Evolutionary conservation across 2,113 vertebrate species (phyloP).

Genomic region (Erythrolamprus reginae): DNA sequence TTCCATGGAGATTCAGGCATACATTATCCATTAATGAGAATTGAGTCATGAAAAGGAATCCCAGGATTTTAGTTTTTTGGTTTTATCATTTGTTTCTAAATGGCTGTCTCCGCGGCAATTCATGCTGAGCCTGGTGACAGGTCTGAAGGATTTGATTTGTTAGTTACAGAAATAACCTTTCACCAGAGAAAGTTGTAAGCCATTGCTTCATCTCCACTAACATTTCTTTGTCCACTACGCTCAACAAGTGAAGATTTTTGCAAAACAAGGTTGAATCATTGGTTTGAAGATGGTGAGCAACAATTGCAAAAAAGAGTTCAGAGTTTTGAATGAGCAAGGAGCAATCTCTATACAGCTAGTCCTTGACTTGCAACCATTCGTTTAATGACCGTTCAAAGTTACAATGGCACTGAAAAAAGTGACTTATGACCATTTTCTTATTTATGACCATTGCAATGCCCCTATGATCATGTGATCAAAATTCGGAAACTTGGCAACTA

Average conservation of each 20-base stretch:
- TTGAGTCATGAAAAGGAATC: slow-evolving; percentile 19
- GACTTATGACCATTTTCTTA: not conserved
- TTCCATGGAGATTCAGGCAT: not conserved
- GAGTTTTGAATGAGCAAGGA: slow-evolving; percentile 45
- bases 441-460: not conserved
- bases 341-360: not conserved
- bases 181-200: slow-evolving; percentile 44
- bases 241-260: slow-evolving; percentile 34
- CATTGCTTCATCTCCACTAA: slow-evolving; percentile 54
- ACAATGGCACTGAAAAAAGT: not conserved
- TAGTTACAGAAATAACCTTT: slow-evolving; percentile 46
- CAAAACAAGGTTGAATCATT: slow-evolving; percentile 46
- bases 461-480: not conserved
- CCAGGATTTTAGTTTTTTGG: slow-evolving; percentile 48
- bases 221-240: slow-evolving; percentile 49
- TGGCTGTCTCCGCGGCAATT: slow-evolving; percentile 47
- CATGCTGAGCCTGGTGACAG: slow-evolving; percentile 57
- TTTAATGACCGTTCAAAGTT: not conserved
- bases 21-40: not conserved
- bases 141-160: slow-evolving; percentile 58
- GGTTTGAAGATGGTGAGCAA: slow-evolving; percentile 49
- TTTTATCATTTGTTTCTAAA: slow-evolving; percentile 57
- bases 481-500: not conserved
- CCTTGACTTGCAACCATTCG: not conserved
- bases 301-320: slow-evolving; percentile 44